phyloP scores from a whole-genome alignment of 2,888 invertebrate genomes.

The Callinectes sapidus region DNA sequence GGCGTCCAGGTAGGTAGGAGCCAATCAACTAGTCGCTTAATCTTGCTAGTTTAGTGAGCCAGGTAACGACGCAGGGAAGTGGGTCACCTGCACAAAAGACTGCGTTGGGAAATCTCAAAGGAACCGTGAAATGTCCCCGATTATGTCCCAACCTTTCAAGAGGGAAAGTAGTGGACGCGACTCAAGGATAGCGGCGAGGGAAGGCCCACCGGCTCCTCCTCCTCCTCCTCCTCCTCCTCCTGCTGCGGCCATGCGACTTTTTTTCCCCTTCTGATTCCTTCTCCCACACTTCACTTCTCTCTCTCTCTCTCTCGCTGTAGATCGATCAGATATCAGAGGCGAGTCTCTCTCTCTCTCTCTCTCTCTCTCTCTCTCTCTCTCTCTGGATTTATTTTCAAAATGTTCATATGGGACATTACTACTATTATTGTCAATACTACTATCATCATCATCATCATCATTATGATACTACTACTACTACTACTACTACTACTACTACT shows the following conservation, averaged over 20 bases:
- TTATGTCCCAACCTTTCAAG: slow-evolving; percentile 41
- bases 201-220: background rate
- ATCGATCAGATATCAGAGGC: too few species aligned
- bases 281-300: background rate
- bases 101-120: slow-evolving; percentile 52
- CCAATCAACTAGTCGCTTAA: slow-evolving; percentile 29
- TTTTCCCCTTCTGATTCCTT: too few species aligned
- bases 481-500: too few species aligned
- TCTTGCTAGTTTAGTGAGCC: slow-evolving; percentile 45
- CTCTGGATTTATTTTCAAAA: too few species aligned
- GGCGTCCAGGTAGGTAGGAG: slow-evolving; percentile 15
- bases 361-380: background rate
- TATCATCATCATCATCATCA: too few species aligned
- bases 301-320: background rate
- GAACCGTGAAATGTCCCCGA: slow-evolving; percentile 52
- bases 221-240: slow-evolving; percentile 31
- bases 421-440: too few species aligned
- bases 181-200: background rate
- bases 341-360: background rate
- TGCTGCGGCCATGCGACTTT: background rate
- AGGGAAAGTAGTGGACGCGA: slow-evolving; percentile 41
- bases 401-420: too few species aligned
- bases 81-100: slow-evolving; percentile 48
- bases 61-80: slow-evolving; percentile 44
- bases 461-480: too few species aligned